Conservation (phyloP, 2,888 invertebrate genomes). For the Peribatodes rhomboidaria region DNA sequence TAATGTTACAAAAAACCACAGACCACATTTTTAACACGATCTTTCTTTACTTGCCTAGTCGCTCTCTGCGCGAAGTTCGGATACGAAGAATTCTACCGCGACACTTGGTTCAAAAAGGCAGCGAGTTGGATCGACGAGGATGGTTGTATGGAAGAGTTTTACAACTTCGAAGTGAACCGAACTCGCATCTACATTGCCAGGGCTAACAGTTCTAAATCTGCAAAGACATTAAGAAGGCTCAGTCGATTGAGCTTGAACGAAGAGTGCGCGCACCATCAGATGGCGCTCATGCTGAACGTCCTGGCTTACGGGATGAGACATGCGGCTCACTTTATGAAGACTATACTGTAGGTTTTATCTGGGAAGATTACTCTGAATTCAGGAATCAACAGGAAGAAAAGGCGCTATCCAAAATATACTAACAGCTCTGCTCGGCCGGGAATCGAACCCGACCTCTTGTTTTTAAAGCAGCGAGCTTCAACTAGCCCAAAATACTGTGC, state of each 20-base stretch:
- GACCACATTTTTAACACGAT: too few relatives aligned
- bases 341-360: neutral
- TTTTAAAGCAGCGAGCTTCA: too few relatives aligned
- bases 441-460: too few relatives aligned
- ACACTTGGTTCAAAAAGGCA: conserved; percentile 47
- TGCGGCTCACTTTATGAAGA: conserved; percentile 14
- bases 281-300: conserved; percentile 45
- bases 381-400: too few relatives aligned
- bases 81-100: conserved; percentile 52
- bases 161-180: conserved; percentile 45
- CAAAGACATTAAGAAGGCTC: conserved; percentile 5
- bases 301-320: conserved; percentile 51
- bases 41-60: conserved; percentile 47
- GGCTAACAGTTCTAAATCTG: neutral
- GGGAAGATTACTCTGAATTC: too few relatives aligned
- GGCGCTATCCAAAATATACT: too few relatives aligned
- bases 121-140: conserved; percentile 55
- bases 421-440: too few relatives aligned
- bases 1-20: too few relatives aligned
- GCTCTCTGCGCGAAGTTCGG: conserved; percentile 51
- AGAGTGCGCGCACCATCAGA: conserved; percentile 54
- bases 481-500: too few relatives aligned
- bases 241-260: conserved; percentile 1
- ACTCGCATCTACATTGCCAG: conserved; percentile 15
- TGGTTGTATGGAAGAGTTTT: conserved; percentile 55